Evolutionary conservation across 2,888 invertebrate species (phyloP), one percentile per base, ranked within the genome.

Genomic region (Julus scandinavius): DNA sequence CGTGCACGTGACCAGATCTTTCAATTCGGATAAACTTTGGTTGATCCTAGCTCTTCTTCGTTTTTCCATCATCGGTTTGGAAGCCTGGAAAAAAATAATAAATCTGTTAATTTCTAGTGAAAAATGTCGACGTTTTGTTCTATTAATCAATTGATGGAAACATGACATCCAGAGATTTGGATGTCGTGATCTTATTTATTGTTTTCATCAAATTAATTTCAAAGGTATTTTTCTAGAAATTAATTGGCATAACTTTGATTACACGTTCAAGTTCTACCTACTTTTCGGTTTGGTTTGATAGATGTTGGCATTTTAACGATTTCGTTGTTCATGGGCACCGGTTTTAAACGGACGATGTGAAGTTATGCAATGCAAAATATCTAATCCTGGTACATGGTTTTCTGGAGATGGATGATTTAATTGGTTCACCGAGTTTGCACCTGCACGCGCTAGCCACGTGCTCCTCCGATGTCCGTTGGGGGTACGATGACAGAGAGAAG

Each of bases 41-140:
- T 87, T 87, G 72, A 87, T 87, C 72, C 87, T 63, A 0, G 87
- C 87, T 29, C 87, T 41, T 40, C 87, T 41, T 87, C 87, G 87
- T 38, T 87, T 87, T 38, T 87, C 87, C 87, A 87, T 87, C 87
- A 87, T 41, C n/a, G 87, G 87, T 29, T 87, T 87, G n/a, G 87
- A 87, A 3, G 87, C 83, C 87, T 87, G 29, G 38, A 58, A 86
- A 17, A 17, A 50, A 85, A 45, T 40, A 20, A 2, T 2, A 85
- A 45, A 11, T 11, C 45, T 11, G 13, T 80, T 38, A 38, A 38
- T 38, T 13, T 72, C 72, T 29, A 20, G 40, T 85, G 2, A 2
- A 83, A 38, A 83, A 83, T 7, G 3, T 83, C n/a, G 7, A n/a
- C 40, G 9, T 1, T 20, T 72, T 11, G n/a, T 11, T 7, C 45